Percentiles rank a stretch among this genome's conserved stretches.
Conservation (phyloP, 2,888 invertebrate genomes). For the Amaurobius ferox region DNA sequence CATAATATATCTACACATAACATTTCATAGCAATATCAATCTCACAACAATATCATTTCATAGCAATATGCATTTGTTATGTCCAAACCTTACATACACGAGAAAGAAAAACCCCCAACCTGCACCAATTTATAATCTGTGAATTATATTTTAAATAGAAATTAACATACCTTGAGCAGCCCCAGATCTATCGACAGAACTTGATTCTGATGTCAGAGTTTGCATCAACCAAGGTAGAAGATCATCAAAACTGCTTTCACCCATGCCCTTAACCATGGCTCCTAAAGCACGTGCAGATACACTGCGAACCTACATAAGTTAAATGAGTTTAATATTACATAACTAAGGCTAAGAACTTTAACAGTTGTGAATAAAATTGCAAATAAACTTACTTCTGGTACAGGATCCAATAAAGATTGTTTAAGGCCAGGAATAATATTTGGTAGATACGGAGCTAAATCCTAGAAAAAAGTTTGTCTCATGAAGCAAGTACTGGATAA, state of each 20-base stretch:
- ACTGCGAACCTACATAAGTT: slow-evolving; percentile 84
- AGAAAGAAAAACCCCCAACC: too few species aligned
- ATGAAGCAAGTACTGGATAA: too few species aligned
- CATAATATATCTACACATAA: too few species aligned
- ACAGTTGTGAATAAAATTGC: too few species aligned
- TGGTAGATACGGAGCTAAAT: slow-evolving; percentile 95
- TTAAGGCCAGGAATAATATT: slow-evolving; percentile 97
- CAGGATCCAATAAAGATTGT: slow-evolving; percentile 96
- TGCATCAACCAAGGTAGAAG: slow-evolving; percentile 99
- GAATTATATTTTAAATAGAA: too few species aligned
- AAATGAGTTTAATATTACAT: not conserved
- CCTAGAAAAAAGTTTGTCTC: slow-evolving; percentile 80
- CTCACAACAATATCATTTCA: too few species aligned
- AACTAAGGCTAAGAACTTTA: too few species aligned
- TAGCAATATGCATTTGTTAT: too few species aligned
- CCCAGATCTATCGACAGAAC: slow-evolving; percentile 95
- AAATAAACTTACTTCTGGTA: slow-evolving; percentile 87
- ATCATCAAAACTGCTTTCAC: slow-evolving; percentile 96
- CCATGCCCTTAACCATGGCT: slow-evolving; percentile 98
- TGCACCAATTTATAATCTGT: too few species aligned
- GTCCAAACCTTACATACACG: too few species aligned
- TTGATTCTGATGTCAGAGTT: slow-evolving; percentile 94
- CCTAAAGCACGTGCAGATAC: slow-evolving; percentile 97
- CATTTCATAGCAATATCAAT: too few species aligned
- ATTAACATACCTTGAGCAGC: slow-evolving; percentile 92